These are phyloP conservation scores for Cryptoblepharus egeriae DNA, from an alignment of 2,797 vertebrate species.

Conservation along the genomic window DNA sequence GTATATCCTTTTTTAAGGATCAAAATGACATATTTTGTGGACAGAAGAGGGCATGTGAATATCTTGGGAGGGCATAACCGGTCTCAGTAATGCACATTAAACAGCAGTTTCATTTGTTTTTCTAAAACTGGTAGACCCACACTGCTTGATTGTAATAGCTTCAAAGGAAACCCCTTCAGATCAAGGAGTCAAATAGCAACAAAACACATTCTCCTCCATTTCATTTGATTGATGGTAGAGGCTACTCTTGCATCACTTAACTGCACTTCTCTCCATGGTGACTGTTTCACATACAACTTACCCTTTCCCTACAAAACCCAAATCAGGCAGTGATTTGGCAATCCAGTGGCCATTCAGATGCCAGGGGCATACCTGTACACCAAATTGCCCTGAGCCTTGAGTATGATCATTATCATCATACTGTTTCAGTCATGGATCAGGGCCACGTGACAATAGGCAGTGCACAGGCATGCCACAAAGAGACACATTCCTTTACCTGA, in stretches of 20 bases:
- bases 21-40: rapidly evolving
- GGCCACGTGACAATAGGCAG: conserved; percentile 6
- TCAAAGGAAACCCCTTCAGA: background rate
- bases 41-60: background rate
- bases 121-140: conserved; percentile 16
- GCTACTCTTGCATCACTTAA: conserved; percentile 35
- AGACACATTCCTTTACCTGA: background rate
- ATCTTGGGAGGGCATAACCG: background rate
- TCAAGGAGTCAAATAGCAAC: background rate
- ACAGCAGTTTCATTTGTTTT: conserved; percentile 10
- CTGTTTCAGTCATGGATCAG: conserved; percentile 22
- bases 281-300: background rate
- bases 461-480: conserved; percentile 6
- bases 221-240: conserved; percentile 43
- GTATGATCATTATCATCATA: background rate
- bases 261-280: conserved; percentile 11
- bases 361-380: conserved; percentile 21
- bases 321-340: too few relatives aligned
- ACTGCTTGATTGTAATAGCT: background rate
- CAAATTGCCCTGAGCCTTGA: conserved; percentile 15
- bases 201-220: conserved; percentile 29
- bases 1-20: background rate
- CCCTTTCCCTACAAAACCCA: conserved; percentile 40
- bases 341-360: conserved; percentile 17
- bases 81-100: background rate